Conservation (phyloP, 2,113 vertebrate species). For the Hippocampus barbouri region DNA sequence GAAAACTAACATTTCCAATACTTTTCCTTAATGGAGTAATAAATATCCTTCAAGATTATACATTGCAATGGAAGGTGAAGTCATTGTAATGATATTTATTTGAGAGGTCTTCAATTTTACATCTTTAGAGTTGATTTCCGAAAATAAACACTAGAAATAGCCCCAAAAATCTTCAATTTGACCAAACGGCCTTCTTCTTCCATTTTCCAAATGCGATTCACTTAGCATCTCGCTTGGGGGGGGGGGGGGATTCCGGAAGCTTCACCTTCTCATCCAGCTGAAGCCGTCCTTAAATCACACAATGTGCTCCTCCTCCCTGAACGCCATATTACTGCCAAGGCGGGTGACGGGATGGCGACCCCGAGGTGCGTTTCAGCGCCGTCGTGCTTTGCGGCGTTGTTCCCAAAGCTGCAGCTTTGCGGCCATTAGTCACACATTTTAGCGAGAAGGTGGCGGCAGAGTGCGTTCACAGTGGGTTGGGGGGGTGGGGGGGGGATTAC, state of each 20-base stretch:
- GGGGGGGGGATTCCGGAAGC: slow-evolving; percentile 70
- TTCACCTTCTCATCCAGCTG: slow-evolving; percentile 79
- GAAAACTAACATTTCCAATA: too few relatives aligned
- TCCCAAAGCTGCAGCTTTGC: slow-evolving; percentile 76
- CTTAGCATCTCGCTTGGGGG: slow-evolving; percentile 64
- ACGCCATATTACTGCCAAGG: slow-evolving; percentile 72
- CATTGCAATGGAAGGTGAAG: too few relatives aligned
- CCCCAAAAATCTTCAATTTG: too few relatives aligned
- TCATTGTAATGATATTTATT: not conserved
- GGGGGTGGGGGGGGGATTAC: slow-evolving; percentile 66
- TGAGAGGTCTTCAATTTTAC: too few relatives aligned
- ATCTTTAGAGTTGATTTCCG: too few relatives aligned
- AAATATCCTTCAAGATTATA: too few relatives aligned
- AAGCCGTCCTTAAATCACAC: slow-evolving; percentile 79
- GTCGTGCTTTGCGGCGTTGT: slow-evolving; percentile 55
- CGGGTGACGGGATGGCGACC: slow-evolving; percentile 23
- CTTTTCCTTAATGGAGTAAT: too few relatives aligned
- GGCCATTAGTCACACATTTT: slow-evolving; percentile 83
- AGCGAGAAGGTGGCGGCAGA: slow-evolving; percentile 78
- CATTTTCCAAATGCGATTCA: slow-evolving; percentile 26
- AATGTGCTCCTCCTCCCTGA: slow-evolving; percentile 74
- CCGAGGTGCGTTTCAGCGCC: slow-evolving; percentile 4
- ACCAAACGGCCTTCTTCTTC: too few relatives aligned
- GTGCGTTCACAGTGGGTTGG: slow-evolving; percentile 61
- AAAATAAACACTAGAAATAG: too few relatives aligned